A percentile compares a stretch with the other conserved stretches of the same genome.
Evolutionary conservation across 2,797 vertebrate genomes (phyloP).

Genomic region (Tachyglossus aculeatus): DNA sequence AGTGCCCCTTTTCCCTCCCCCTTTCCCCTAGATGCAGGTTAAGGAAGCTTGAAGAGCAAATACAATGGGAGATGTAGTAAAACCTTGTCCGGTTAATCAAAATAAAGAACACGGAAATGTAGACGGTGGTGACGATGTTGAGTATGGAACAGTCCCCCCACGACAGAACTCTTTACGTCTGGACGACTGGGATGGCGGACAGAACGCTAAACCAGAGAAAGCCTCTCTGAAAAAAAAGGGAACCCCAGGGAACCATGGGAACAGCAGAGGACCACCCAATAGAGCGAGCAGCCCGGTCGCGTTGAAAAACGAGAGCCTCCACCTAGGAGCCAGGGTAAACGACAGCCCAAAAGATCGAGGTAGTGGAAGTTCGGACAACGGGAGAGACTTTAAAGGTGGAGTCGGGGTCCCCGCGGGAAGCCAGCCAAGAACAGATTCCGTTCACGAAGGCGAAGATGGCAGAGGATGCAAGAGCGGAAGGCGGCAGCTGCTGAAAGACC

Average conservation of each 20-base stretch:
- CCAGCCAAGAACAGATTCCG: conserved; percentile 72
- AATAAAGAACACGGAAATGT: conserved; percentile 71
- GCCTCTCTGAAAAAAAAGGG: conserved; percentile 76
- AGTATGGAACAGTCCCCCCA: conserved; percentile 70
- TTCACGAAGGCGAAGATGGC: conserved; percentile 69
- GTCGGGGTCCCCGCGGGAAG: conserved; percentile 57
- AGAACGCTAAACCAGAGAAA: conserved; percentile 76
- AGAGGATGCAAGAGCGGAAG: conserved; percentile 64
- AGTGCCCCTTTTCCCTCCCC: conserved; percentile 17
- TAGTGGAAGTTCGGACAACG: conserved; percentile 73
- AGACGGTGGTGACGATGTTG: conserved; percentile 73
- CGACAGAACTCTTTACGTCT: conserved; percentile 60
- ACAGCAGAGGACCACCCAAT: conserved; percentile 72
- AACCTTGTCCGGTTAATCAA: conserved; percentile 76
- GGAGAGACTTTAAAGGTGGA: conserved; percentile 77
- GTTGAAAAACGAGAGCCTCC: conserved; percentile 68
- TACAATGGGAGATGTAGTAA: conserved; percentile 84
- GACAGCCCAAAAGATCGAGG: conserved; percentile 77
- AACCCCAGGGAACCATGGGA: conserved; percentile 67
- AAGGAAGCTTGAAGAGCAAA: conserved; percentile 54
- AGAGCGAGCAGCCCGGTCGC: conserved; percentile 75
- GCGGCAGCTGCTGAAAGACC: conserved; percentile 65
- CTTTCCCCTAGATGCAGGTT: conserved; percentile 60
- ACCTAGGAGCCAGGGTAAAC: conserved; percentile 75
- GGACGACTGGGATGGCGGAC: conserved; percentile 75